Percentiles rank a stretch among this genome's conserved stretches.
These are phyloP conservation scores for Enteromius fasciolatus DNA, from an alignment of 2,797 vertebrate genomes.

Conservation along the genomic window DNA sequence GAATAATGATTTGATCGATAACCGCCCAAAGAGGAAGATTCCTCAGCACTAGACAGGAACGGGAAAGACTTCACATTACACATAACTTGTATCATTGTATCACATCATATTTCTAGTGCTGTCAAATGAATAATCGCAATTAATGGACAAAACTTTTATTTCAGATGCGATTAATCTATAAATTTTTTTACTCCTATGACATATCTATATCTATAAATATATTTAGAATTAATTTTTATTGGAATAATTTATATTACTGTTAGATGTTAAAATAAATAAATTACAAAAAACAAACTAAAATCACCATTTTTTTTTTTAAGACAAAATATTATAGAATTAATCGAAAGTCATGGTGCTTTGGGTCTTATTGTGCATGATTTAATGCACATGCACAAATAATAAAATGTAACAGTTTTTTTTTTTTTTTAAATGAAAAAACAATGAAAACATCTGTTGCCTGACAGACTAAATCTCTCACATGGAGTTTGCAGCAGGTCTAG, in stretches of 20 bases:
- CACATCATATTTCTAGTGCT: no score
- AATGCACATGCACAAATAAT: not conserved
- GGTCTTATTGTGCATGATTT: not conserved
- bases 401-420: not conserved
- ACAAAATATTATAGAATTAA: not conserved
- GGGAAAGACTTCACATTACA: not conserved
- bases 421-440: not conserved
- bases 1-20: conserved; percentile 58
- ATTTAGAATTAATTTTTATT: no score
- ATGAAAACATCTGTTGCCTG: not conserved
- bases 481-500: not conserved
- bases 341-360: not conserved
- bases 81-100: no score
- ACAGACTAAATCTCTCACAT: not conserved
- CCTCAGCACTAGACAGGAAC: not conserved
- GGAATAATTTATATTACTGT: no score
- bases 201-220: no score
- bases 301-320: no score
- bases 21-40: conserved; percentile 17
- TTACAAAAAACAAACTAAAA: no score
- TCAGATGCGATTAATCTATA: no score
- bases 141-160: no score
- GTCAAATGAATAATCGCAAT: no score
- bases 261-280: no score
- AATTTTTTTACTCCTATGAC: no score